phyloP scores from a whole-genome alignment of 2,113 vertebrate species.

The Apus apus region DNA sequence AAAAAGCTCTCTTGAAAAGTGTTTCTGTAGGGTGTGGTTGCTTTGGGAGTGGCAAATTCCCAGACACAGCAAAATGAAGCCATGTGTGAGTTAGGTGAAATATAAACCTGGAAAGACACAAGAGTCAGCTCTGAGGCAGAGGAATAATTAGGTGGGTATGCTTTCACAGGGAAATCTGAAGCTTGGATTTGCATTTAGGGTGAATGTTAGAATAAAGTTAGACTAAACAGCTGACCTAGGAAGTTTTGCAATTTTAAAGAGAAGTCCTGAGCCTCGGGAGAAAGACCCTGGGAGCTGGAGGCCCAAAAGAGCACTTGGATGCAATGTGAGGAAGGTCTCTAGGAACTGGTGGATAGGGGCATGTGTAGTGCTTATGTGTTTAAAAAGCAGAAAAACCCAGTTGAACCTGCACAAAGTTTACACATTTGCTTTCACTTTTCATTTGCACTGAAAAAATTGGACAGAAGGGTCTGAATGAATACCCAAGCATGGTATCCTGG shows the following conservation, averaged over 20 bases:
- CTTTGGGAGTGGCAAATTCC: conserved; percentile 52
- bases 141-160: conserved; percentile 32
- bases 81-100: conserved; percentile 64
- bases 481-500: neutral
- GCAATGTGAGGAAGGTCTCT: neutral
- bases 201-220: neutral
- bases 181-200: conserved; percentile 2
- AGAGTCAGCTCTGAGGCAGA: neutral
- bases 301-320: neutral
- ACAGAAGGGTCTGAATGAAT: neutral
- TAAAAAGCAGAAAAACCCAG: neutral
- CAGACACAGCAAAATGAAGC: conserved; percentile 60
- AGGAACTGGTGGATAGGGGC: neutral
- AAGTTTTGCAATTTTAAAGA: neutral
- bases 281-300: neutral
- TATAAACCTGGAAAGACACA: conserved; percentile 44
- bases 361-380: neutral
- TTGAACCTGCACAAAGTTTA: neutral
- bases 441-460: neutral
- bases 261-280: neutral
- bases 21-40: conserved; percentile 46
- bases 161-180: conserved; percentile 49
- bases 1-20: conserved; percentile 14
- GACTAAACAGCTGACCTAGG: neutral
- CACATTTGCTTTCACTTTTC: neutral